A percentile compares a stretch with the other conserved stretches of the same genome.
Evolutionary conservation across 2,113 vertebrate genomes (phyloP).

Genomic region (Myotis davidii): DNA sequence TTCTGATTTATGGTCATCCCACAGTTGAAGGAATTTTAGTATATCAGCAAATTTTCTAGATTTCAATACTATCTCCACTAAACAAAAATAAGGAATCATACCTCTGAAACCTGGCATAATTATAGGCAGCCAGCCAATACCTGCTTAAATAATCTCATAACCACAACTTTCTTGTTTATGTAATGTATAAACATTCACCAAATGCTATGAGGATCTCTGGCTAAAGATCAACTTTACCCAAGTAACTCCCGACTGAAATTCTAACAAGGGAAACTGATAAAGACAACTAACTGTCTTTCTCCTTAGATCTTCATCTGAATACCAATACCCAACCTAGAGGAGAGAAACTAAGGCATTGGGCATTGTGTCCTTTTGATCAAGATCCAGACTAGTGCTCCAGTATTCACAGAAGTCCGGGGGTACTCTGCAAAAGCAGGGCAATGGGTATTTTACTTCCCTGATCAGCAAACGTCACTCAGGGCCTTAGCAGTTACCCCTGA

Average conservation of each 20-base stretch:
- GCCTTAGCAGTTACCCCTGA: neutral
- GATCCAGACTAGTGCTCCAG: neutral
- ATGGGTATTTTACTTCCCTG: neutral
- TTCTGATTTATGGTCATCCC: neutral
- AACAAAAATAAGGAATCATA: neutral
- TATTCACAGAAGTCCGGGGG: neutral
- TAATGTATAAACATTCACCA: neutral
- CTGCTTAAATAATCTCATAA: neutral
- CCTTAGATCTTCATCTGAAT: neutral
- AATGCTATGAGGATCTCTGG: neutral
- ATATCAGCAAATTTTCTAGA: neutral
- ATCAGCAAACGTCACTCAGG: neutral
- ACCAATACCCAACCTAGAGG: neutral
- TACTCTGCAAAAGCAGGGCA: neutral
- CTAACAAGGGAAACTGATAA: neutral
- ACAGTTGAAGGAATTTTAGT: conserved; percentile 12
- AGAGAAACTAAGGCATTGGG: neutral
- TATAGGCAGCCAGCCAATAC: neutral
- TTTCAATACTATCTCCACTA: neutral
- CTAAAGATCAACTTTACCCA: neutral
- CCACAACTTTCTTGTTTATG: neutral
- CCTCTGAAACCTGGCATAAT: neutral
- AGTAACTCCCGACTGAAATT: neutral
- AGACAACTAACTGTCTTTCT: neutral
- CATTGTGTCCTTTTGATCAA: neutral